Evolutionary conservation across 2,797 vertebrate species (phyloP), one percentile per base, ranked within the genome.

Genomic region (Mormyrus proboscirostris): DNA sequence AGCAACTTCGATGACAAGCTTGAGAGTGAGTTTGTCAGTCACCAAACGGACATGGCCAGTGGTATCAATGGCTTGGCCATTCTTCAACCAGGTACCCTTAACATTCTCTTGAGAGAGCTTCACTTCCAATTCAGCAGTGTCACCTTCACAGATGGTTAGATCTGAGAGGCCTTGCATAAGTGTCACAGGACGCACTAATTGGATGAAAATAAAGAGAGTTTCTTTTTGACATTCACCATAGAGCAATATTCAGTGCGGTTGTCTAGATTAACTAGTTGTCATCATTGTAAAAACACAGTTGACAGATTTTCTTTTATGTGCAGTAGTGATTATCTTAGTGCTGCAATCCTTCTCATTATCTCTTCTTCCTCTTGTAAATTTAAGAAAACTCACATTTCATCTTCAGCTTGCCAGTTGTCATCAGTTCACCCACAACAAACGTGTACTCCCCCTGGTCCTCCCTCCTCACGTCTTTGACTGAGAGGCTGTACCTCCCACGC

Each of bases 91-190:
- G 89, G 96, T 93, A 14, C 98, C 98, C 90, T 99, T 98, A 19
- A 97, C 97, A 0, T 98, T 98, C 96, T 99, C 98, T 91, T 98
- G 96, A 86, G 99, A 99, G 87, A 99, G 97, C 93, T 96, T 96
- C 85, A 99, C 98, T 95, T 99, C 98, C 91, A 99, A 95, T 92
- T 99, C 98, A 89, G 98, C 98, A 2, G 98, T 99, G 93, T 99
- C 98, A 25, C 98, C 97, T 93, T 99, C 99, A 22, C 99, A 99
- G 90, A 99, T 94, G 2, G 96, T 97, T 91, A 99, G 95, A 94
- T 99, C 98, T 19, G 95, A 95, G 89, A 99, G 96, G 50, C 97
- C 98, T 94, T 99, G 98, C 92, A 99, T 95, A 92, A 99, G 95
- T 88, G 95, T 96, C 91, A 99, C 97, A 0, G 99, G 97, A 7